Percentiles rank a stretch among this genome's conserved stretches.
These are phyloP conservation scores for Staurois parvus DNA, from an alignment of 2,797 vertebrate genomes.

Conservation along the genomic window DNA sequence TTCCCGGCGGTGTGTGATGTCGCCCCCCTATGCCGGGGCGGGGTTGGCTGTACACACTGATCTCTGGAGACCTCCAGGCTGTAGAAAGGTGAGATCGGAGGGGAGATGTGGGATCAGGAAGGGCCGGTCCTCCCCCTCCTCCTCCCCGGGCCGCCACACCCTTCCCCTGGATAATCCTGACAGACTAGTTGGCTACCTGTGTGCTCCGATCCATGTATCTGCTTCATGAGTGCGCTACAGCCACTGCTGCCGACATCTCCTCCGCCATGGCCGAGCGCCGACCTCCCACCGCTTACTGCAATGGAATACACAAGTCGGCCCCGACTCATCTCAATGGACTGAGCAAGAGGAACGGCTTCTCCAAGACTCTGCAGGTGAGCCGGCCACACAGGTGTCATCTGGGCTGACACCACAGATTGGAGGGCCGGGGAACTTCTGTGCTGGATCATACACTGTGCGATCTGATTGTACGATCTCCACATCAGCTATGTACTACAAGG, in stretches of 20 bases:
- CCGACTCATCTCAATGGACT: conserved; percentile 37
- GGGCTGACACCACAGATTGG: no score
- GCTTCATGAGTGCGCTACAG: background rate
- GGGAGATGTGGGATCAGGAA: conserved; percentile 33
- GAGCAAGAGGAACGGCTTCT: conserved; percentile 38
- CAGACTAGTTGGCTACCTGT: conserved; percentile 58
- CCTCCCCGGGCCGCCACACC: conserved; percentile 45
- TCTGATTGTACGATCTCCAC: no score
- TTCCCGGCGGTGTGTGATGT: no score
- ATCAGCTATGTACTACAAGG: no score
- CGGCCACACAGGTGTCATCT: no score
- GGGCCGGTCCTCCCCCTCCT: conserved; percentile 27
- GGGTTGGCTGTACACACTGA: no score
- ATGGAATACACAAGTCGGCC: conserved; percentile 29
- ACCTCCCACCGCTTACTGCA: conserved; percentile 1
- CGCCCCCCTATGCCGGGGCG: no score
- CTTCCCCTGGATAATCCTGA: conserved; percentile 49
- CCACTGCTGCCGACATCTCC: background rate
- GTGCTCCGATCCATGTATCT: background rate
- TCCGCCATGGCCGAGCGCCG: no score
- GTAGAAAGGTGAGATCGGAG: conserved; percentile 47
- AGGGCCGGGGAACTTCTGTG: no score
- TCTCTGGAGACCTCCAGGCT: no score
- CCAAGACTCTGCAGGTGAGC: conserved; percentile 47
- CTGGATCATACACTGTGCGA: no score